A percentile compares a stretch with the other conserved stretches of the same genome.
Conservation (phyloP, 2,113 vertebrate species). For the Lepisosteus osseus region DNA sequence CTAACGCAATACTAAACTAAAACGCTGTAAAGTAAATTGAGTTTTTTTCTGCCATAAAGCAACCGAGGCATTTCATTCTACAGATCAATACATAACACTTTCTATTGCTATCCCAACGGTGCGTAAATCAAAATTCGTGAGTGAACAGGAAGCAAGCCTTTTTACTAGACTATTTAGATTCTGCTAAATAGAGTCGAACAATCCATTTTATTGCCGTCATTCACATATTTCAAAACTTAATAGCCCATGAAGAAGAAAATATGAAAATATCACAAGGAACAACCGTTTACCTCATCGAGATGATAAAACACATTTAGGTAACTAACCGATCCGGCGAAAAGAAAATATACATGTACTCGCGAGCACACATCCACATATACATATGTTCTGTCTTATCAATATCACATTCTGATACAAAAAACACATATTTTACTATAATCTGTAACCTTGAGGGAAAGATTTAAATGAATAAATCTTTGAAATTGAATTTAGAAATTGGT, state of each 20-base stretch:
- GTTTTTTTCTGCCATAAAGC: conserved; percentile 13
- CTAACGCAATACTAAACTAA: conserved; percentile 13
- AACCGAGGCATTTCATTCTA: conserved; percentile 26
- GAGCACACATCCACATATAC: too few relatives aligned
- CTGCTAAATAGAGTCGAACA: conserved; percentile 81
- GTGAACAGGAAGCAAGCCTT: conserved; percentile 47
- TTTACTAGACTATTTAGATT: conserved; percentile 48
- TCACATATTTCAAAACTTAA: conserved; percentile 76
- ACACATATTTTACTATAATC: too few relatives aligned
- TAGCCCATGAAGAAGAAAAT: conserved; percentile 77
- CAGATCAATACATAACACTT: conserved; percentile 42
- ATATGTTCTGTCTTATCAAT: too few relatives aligned
- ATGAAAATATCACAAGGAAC: conserved; percentile 66
- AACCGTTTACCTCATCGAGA: conserved; percentile 25
- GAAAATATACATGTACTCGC: too few relatives aligned
- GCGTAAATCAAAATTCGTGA: conserved; percentile 52
- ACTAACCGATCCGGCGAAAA: neutral
- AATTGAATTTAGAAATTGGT: too few relatives aligned
- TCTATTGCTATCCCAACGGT: conserved; percentile 35
- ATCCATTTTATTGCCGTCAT: conserved; percentile 77
- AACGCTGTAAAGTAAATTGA: conserved; percentile 20
- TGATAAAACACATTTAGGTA: too few relatives aligned
- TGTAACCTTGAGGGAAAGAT: too few relatives aligned
- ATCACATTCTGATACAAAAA: too few relatives aligned
- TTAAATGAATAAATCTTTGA: too few relatives aligned